A percentile compares a stretch with the other conserved stretches of the same genome.
Evolutionary conservation across 1,140 invertebrate genomes (phyloP).

Genomic region (Formica selysi): DNA sequence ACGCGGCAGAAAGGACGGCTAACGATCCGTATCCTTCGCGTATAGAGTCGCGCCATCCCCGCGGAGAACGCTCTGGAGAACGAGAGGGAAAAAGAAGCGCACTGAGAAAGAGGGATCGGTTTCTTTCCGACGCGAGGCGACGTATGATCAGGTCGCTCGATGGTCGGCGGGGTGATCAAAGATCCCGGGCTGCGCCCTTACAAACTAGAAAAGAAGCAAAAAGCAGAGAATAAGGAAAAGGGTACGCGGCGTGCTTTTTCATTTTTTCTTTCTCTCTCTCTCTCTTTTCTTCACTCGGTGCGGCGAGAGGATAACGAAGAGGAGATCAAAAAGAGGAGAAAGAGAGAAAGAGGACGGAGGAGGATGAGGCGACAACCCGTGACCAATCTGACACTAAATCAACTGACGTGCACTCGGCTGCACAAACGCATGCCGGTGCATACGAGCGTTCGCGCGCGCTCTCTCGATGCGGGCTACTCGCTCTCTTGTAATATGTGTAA

Average conservation of each 20-base stretch:
- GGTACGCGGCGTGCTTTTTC: slow-evolving; percentile 10
- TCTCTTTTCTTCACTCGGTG: not conserved
- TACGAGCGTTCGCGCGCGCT: slow-evolving; percentile 44
- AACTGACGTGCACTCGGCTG: slow-evolving; percentile 78
- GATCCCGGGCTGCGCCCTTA: slow-evolving; percentile 73
- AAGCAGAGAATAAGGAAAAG: slow-evolving; percentile 30
- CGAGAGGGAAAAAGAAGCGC: slow-evolving; percentile 32
- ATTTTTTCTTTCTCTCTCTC: not conserved
- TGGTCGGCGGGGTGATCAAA: slow-evolving; percentile 80
- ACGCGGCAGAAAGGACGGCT: slow-evolving; percentile 65
- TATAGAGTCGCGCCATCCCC: slow-evolving; percentile 33
- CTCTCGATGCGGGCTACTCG: slow-evolving; percentile 44
- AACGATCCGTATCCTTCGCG: slow-evolving; percentile 67
- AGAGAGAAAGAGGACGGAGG: slow-evolving; percentile 27
- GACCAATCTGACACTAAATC: slow-evolving; percentile 84
- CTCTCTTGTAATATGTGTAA: slow-evolving; percentile 51
- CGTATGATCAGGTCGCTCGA: slow-evolving; percentile 80
- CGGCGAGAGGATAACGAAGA: slow-evolving; percentile 33
- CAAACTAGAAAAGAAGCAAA: slow-evolving; percentile 64
- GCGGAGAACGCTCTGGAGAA: slow-evolving; percentile 37
- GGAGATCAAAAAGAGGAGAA: slow-evolving; percentile 62
- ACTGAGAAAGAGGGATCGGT: slow-evolving; percentile 72
- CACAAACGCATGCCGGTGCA: slow-evolving; percentile 60
- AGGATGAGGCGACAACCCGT: slow-evolving; percentile 82
- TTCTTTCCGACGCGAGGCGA: slow-evolving; percentile 76